Base-by-base conservation (phyloP, 2,888 invertebrate species). In the Melinaea marsaeus region DNA sequence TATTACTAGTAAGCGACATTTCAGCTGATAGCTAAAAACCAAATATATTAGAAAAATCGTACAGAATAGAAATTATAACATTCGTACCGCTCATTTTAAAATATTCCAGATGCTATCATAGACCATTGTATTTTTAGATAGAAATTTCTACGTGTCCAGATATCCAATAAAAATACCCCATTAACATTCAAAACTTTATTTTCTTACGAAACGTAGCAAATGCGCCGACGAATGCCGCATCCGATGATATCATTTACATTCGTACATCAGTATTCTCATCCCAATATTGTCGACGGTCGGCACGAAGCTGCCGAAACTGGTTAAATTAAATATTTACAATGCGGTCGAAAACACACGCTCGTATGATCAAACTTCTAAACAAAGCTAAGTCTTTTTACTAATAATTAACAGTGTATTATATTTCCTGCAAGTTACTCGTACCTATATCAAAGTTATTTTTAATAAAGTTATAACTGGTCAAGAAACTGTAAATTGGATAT, bases 291-390 rank as follows among this genome's bases (percentile, higher is more conserved):
- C 13, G 59, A 54, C 57, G 42, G 67, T 56, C 69, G 69, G 54
- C 67, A 65, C 63, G 64, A 63, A 69, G 73, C 71, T 72, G 74
- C 74, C 74, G 75, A 75, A 79, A 79, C 79, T 76, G 76, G 73
- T 69, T 73, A 69, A 76, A 79, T 81, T 86, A 81, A 86, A 85
- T 85, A 86, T 88, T 88, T 85, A 85, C 80, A 79, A 66, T 79
- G 81, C 79, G 81, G 84, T 80, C 74, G 78, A 78, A 80, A 82
- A 78, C 78, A 75, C 72, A 74, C 74, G 75, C 74, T 76, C 77
- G 71, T 69, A 75, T 72, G 72, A 72, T 69, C 71, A 69, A 59
- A 57, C 60, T 61, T 46, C 60, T 42, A 42, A 42, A 42, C 42
- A 5, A 42, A 42, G 42, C 6, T 42, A 6, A 42, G 42, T 42